Conservation (phyloP, 2,797 vertebrate genomes). For the Peromyscus attwateri region DNA sequence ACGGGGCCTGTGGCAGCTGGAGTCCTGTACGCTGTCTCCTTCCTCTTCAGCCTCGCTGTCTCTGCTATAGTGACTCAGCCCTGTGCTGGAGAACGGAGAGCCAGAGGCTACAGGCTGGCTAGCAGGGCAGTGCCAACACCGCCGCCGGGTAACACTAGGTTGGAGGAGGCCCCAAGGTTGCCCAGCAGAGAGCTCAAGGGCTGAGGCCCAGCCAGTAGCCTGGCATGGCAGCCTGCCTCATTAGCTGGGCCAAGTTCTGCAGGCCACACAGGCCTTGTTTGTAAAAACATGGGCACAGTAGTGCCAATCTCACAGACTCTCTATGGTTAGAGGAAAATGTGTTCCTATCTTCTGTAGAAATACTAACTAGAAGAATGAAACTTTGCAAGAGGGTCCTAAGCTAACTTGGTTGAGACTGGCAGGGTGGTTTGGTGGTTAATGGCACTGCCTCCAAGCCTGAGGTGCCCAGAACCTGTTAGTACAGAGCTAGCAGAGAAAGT, state of each 20-base stretch:
- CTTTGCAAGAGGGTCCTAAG: constrained; percentile 16
- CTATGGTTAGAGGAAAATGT: neutral
- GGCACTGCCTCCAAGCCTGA: neutral
- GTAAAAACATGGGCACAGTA: neutral
- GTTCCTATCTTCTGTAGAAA: neutral
- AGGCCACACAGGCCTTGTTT: neutral
- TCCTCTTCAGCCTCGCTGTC: neutral
- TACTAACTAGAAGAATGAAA: neutral
- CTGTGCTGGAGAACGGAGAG: neutral
- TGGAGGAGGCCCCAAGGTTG: neutral
- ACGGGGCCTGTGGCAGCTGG: neutral
- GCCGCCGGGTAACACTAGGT: neutral
- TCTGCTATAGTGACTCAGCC: neutral
- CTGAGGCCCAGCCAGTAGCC: neutral
- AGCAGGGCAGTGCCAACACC: neutral
- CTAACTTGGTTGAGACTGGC: neutral
- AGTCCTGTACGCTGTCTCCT: neutral
- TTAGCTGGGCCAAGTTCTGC: neutral
- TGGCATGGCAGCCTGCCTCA: neutral
- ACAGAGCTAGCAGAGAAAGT: neutral
- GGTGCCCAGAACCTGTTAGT: neutral
- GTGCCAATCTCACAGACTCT: neutral
- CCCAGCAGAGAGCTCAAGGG: neutral
- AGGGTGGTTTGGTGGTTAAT: neutral
- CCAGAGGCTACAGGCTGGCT: neutral